phyloP scores from a whole-genome alignment of 2,797 vertebrate genomes.

The Erpetoichthys calabaricus region DNA sequence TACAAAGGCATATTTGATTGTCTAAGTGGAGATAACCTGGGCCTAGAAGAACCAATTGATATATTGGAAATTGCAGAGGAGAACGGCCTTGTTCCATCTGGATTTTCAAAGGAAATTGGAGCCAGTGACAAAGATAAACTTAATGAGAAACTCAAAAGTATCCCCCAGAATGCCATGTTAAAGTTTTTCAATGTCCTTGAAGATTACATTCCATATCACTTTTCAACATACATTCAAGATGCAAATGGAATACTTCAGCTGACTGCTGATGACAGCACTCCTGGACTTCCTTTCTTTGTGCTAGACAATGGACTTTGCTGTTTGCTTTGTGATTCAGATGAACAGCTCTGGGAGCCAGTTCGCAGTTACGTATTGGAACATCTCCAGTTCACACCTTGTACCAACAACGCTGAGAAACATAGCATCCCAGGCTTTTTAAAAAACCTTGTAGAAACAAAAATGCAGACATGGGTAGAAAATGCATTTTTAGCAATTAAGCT shows the following conservation, averaged over 20 bases:
- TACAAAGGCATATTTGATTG: conserved; percentile 23
- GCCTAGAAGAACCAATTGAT: conserved; percentile 7
- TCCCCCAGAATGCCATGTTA: conserved; percentile 11
- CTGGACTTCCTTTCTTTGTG: conserved; percentile 10
- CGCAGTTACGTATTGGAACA: conserved; percentile 4
- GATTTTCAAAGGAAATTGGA: conserved; percentile 8
- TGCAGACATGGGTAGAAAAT: conserved; percentile 36
- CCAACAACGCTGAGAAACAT: background rate
- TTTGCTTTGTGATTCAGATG: conserved; percentile 9
- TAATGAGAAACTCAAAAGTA: conserved; percentile 5
- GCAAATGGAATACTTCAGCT: conserved; percentile 3
- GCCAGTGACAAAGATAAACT: background rate
- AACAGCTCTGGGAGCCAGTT: conserved; percentile 14
- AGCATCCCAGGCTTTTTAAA: conserved; percentile 27
- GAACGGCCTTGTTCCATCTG: conserved; percentile 3
- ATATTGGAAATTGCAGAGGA: conserved; percentile 14
- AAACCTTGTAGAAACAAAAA: conserved; percentile 22
- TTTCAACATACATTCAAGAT: conserved; percentile 7
- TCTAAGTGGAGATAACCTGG: conserved; percentile 8
- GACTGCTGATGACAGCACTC: background rate
- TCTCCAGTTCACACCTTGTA: conserved; percentile 6
- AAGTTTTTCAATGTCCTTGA: conserved; percentile 5
- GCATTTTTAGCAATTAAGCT: conserved; percentile 24
- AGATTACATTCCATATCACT: conserved; percentile 9
- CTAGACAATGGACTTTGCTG: conserved; percentile 12